Evolutionary conservation across 2,888 invertebrate species (phyloP).

Genomic region (Microchrysa polita): DNA sequence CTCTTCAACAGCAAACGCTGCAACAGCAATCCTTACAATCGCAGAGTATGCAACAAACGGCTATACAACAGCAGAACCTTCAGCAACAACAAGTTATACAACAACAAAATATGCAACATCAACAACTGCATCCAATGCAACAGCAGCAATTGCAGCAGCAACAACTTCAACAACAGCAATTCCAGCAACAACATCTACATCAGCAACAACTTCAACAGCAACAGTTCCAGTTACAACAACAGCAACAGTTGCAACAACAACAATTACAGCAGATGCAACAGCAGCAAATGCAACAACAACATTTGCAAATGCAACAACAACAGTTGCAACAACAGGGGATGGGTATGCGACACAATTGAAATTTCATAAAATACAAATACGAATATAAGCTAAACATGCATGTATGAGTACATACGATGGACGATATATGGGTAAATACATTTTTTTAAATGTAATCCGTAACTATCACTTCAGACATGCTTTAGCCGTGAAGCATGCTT

Average conservation of each 20-base stretch:
- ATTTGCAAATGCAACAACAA: slow-evolving; percentile 13
- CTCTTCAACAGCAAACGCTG: slow-evolving; percentile 39
- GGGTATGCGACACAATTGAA: slow-evolving; percentile 59
- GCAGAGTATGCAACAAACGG: slow-evolving; percentile 48
- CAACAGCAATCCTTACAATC: slow-evolving; percentile 53
- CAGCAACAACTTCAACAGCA: slow-evolving; percentile 56
- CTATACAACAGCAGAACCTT: slow-evolving; percentile 49
- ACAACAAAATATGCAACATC: slow-evolving; percentile 35
- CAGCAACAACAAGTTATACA: slow-evolving; percentile 43
- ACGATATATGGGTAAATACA: too few relatives aligned
- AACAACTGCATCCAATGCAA: slow-evolving; percentile 42
- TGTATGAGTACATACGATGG: too few relatives aligned
- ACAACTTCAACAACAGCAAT: slow-evolving; percentile 55
- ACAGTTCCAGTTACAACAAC: slow-evolving; percentile 55
- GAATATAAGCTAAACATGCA: too few relatives aligned
- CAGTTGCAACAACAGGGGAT: slow-evolving; percentile 26
- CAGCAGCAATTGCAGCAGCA: slow-evolving; percentile 46
- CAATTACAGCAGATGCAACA: slow-evolving; percentile 51
- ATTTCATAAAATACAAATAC: too few relatives aligned
- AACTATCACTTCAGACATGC: too few relatives aligned
- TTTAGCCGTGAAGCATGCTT: too few relatives aligned
- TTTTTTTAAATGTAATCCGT: too few relatives aligned
- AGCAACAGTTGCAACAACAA: slow-evolving; percentile 50
- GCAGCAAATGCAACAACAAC: slow-evolving; percentile 47
- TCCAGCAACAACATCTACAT: slow-evolving; percentile 58